Evolutionary conservation across 2,113 vertebrate species (phyloP).

Genomic region (Microtus oregoni): DNA sequence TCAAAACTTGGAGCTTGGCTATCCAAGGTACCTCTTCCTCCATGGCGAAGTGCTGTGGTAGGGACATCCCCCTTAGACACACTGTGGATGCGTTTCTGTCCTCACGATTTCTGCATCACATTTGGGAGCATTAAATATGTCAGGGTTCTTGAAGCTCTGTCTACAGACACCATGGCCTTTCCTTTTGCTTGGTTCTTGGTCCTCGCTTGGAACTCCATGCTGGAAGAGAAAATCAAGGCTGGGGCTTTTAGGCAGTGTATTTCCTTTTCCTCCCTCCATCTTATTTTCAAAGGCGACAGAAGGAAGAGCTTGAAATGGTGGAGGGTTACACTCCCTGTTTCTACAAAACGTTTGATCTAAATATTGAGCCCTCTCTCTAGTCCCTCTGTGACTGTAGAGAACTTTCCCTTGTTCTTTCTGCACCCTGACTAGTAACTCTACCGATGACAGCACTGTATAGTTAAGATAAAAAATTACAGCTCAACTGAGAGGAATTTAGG

Average conservation of each 20-base stretch:
- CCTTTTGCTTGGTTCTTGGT: background rate
- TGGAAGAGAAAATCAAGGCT: background rate
- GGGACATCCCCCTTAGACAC: background rate
- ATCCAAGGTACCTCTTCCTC: accelerated
- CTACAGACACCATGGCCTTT: background rate
- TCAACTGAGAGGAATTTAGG: background rate
- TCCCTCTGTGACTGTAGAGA: background rate
- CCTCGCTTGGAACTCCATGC: background rate
- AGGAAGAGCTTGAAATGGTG: background rate
- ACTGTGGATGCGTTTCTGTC: too few relatives aligned
- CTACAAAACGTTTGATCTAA: background rate
- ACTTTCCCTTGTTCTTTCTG: background rate
- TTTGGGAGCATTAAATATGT: background rate
- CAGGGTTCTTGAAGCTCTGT: background rate
- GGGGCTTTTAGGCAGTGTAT: background rate
- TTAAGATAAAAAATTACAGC: background rate
- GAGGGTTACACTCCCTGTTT: background rate
- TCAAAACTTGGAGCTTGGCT: background rate
- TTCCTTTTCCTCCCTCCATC: background rate
- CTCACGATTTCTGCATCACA: accelerated
- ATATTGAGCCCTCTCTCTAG: background rate
- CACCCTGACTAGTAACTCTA: background rate
- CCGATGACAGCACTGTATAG: background rate
- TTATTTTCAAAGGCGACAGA: background rate
- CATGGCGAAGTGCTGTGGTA: background rate